A percentile compares a stretch with the other conserved stretches of the same genome.
phyloP scores from a whole-genome alignment of 2,113 vertebrate species.

The Platysternon megacephalum region DNA sequence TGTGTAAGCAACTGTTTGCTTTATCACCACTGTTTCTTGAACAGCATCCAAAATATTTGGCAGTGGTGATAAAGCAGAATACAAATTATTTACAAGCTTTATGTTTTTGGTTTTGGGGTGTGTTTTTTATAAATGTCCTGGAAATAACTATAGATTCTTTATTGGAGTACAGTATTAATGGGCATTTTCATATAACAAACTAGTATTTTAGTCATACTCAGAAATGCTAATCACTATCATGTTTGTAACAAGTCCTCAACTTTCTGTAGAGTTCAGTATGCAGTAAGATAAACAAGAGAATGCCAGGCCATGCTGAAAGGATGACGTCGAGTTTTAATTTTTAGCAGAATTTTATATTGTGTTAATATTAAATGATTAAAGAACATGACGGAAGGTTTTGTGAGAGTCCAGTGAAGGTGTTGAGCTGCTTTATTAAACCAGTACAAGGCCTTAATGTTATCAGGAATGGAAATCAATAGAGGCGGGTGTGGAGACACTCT shows the following conservation, averaged over 20 bases:
- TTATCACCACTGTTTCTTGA: background rate
- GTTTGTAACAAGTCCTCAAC: background rate
- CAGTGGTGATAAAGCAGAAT: too few relatives aligned
- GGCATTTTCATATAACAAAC: background rate
- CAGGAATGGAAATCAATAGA: background rate
- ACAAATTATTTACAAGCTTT: background rate
- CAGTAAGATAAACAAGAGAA: background rate
- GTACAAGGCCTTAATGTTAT: background rate
- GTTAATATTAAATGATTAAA: conserved; percentile 13
- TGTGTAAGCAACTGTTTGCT: background rate
- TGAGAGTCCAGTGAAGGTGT: background rate
- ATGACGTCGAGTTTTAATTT: background rate
- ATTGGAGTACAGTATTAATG: background rate
- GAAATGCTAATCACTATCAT: background rate
- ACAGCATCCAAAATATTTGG: too few relatives aligned
- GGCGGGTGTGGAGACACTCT: background rate
- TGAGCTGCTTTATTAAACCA: background rate
- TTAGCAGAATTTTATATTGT: background rate
- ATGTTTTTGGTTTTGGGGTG: background rate
- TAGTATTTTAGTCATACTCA: background rate
- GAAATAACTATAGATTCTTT: background rate
- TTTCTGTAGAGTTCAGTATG: background rate
- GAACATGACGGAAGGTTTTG: background rate
- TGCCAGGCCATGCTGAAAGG: background rate
- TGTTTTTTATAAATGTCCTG: background rate